Evolutionary conservation across 2,797 vertebrate genomes (phyloP), one percentile per base, ranked within the genome.

Genomic region (Rhadinocentrus ornatus): DNA sequence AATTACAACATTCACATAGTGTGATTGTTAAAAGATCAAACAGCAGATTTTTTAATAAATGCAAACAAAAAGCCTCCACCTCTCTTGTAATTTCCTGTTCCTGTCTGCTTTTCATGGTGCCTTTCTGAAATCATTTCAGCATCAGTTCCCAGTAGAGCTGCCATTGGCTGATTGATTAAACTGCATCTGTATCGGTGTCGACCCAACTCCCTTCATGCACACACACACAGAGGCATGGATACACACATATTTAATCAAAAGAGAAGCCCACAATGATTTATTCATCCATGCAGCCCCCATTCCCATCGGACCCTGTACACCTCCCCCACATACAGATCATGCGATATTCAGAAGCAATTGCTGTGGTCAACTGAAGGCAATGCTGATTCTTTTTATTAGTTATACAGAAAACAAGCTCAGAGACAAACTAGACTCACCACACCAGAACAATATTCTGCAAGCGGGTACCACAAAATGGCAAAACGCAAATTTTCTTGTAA

Each of bases 101-200:
- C 35, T 7, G 4, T 66, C 44, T 68, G 69, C 44, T 61, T 77
- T 64, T 54, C n/a, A 56, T 15, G 3, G 16, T 46, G 56, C 62
- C 46, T 80, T 29, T 76, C 66, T 12, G 6, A 60, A 79, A 50
- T 70, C 53, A 34, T 37, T 61, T 74, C 29, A 73, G 39, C 34
- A 63, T 77, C 71, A 65, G 73, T 46, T 75, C 65, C 55, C 44
- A 58, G 60, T 44, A 20, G 18, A 35, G 72, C 59, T 57, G 27
- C 79, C 60, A 69, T 81, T 65, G 67, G 67, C 56, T 80, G 73
- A 88, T 88, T 87, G 78, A 91, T 89, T 81, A 76, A 84, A 88
- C 75, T 74, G 77, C 35, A 2, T 80, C 65, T 86, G 74, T 73
- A 77, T 72, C 74, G 56, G 65, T 78, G 66, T 57, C 24, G 50